phyloP scores from a whole-genome alignment of 2,888 invertebrate genomes.

The Ectobius pallidus region DNA sequence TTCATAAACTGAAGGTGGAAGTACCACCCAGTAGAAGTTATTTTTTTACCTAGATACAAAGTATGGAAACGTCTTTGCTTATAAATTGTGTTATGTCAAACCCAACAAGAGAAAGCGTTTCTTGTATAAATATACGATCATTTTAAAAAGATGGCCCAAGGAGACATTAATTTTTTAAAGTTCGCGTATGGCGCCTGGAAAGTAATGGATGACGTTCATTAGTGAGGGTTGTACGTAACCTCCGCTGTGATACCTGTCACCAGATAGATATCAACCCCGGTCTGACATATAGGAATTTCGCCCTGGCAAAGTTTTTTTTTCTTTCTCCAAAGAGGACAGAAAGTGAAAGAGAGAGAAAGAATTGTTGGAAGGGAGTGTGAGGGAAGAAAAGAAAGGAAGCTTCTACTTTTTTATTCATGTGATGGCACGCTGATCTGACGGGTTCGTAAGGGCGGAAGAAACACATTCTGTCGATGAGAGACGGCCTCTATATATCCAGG shows the following conservation, averaged over 20 bases:
- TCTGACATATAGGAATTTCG: slow-evolving; percentile 17
- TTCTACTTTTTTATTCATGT: slow-evolving; percentile 31
- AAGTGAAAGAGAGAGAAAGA: too few relatives aligned
- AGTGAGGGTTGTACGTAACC: background rate
- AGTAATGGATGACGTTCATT: slow-evolving; percentile 15
- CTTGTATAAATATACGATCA: too few relatives aligned
- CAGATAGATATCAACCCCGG: slow-evolving; percentile 27
- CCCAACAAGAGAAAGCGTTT: too few relatives aligned
- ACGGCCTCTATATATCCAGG: background rate
- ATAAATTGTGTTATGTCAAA: too few relatives aligned
- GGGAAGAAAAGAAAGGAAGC: slow-evolving; percentile 10
- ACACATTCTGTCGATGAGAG: slow-evolving; percentile 31
- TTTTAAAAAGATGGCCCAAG: background rate
- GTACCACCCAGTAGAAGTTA: too few relatives aligned
- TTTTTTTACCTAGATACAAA: too few relatives aligned
- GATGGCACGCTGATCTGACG: slow-evolving; percentile 30
- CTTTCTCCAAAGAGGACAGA: background rate
- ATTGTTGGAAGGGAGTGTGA: background rate
- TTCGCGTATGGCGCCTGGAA: slow-evolving; percentile 8
- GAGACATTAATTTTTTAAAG: background rate
- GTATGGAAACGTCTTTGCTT: too few relatives aligned
- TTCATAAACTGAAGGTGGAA: too few relatives aligned
- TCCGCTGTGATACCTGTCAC: slow-evolving; percentile 1
- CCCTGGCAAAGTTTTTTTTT: slow-evolving; percentile 16
- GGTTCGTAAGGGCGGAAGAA: slow-evolving; percentile 29